phyloP scores from a whole-genome alignment of 2,888 invertebrate species.

The Drosophila rellima region DNA sequence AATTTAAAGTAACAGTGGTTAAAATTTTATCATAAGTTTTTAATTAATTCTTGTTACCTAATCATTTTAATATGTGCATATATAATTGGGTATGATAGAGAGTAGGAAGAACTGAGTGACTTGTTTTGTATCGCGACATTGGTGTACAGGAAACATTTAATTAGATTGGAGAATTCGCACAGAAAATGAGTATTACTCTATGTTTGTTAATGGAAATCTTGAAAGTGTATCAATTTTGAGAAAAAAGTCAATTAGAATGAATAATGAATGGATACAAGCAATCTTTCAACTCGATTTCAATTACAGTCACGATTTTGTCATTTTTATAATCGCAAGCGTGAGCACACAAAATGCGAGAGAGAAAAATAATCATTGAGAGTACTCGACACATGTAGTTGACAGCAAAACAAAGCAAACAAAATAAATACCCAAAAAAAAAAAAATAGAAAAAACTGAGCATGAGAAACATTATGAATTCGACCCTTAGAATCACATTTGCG shows the following conservation, averaged over 20 bases:
- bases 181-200: neutral
- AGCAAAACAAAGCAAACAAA: conserved; percentile 16
- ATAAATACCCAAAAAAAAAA: conserved; percentile 11
- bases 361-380: conserved; percentile 22
- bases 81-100: neutral
- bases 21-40: neutral
- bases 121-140: neutral
- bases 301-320: conserved; percentile 62
- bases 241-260: neutral
- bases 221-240: conserved; percentile 1
- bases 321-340: conserved; percentile 20
- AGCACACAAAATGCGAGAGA: neutral
- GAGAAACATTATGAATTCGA: conserved; percentile 59
- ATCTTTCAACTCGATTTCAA: conserved; percentile 48
- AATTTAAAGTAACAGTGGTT: neutral
- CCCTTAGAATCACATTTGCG: conserved; percentile 54
- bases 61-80: conserved; percentile 2
- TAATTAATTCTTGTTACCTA: neutral
- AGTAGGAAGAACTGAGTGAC: too few relatives aligned
- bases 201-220: conserved; percentile 1
- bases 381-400: conserved; percentile 6
- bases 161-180: neutral
- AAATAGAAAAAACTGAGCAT: conserved; percentile 19
- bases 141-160: neutral
- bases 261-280: conserved; percentile 16